Base-by-base conservation (phyloP, 2,113 vertebrate species). In the Ceyx melanurus region DNA sequence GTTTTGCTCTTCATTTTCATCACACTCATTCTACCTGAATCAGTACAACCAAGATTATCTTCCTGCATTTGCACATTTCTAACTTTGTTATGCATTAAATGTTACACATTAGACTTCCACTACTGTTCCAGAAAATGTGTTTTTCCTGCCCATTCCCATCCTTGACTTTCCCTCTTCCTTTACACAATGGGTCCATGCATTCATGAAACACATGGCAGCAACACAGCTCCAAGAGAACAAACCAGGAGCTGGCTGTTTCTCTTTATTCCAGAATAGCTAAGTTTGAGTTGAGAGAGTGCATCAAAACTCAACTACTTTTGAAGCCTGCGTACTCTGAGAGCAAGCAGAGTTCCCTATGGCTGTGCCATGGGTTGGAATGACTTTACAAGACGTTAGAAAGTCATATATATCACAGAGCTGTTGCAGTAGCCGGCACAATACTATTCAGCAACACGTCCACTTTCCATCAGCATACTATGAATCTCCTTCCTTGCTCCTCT, bases 401-500 rank as follows among this genome's bases (percentile, higher is more conserved):
- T 84, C 90, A 60, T 11, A 53, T 54, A 62, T 48, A 86, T 61
- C 90, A 92, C 46, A 42, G 5, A 57, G n/a, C 82, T 56, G 64
- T 54, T 45, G 28, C 15, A 37, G 57, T 11, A 50, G 82, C 73
- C 72, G 62, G 70, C 62, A 19, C 22, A 80, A 56, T 35, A 3
- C 83, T 42, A 26, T 79, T 92, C 82, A 94, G 85, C 86, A 61
- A 13, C 60, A 15, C 25, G 35, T 60, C 79, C 42, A 3, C 82
- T 61, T 81, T 9, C 90, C 51, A 60, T 60, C 79, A 78, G 4
- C 50, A 26, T 11, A 1, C 71, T n/a, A 56, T 67, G 91, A 82
- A 89, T 94, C 82, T 94, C 78, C 35, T 51, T 91, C 58, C 67
- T 64, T 35, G 81, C 51, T 94, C 79, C 84, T 77, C 2, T 28